Evolutionary conservation across 2,113 vertebrate species (phyloP), one percentile per base, ranked within the genome.

Genomic region (Ciconia stormi): DNA sequence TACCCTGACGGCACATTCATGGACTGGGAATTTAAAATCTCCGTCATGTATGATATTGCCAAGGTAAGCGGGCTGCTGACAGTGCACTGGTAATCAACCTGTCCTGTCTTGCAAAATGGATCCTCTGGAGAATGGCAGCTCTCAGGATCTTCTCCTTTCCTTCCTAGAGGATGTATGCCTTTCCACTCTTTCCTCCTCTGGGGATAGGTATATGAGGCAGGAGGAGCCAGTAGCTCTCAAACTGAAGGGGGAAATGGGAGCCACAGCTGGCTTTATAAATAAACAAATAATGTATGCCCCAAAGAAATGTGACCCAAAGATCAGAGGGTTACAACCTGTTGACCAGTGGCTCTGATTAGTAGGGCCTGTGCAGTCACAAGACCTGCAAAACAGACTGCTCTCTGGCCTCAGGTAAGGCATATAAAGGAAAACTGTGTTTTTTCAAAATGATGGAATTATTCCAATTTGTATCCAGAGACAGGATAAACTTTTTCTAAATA

Each of bases 21-120:
- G 99, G 99, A 99, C 70, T 99, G 99, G 99, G 99, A 99, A 95
- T 99, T 99, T 98, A 99, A 99, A 98, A 99, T 99, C 92, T 99
- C 99, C 1, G 98, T 99, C 96, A 99, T 99, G 98, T 99, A 99
- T 49, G 99, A 99, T 95, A 99, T 99, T 88, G 99, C 99, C 83
- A 99, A 99, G 99, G 99, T 99, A 97, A 98, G 94, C 34, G 14
- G 56, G 32, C 47, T 73, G 44, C 19, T 93, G 52, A 69, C 40
- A 65, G 15, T 36, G 44, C 55, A 83, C 27, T 38, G 58, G 76
- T 62, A 73, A 63, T 93, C 90, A 81, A 15, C 47, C n/a, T 85
- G 40, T 58, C 34, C 36, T 56, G 65, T 65, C 62, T 70, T 72
- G 61, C 49, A 89, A 58, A 79, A 80, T 9, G 10, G 40, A 74